These are phyloP conservation scores for Troides helena DNA, from an alignment of 2,888 invertebrate genomes.

Conservation along the genomic window DNA sequence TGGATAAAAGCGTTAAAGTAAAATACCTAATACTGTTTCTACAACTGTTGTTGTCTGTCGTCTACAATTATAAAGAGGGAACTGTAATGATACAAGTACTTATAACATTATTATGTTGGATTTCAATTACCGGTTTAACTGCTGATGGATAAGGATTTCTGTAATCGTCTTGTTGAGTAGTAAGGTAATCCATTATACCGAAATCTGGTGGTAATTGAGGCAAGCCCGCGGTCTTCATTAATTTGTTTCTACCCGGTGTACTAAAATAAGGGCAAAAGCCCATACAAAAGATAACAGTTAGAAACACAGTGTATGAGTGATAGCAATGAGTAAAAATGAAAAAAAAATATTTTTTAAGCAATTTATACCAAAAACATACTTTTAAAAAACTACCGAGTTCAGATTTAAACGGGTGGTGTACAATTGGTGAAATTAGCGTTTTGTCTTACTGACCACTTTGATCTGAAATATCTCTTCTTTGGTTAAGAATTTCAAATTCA, in stretches of 20 bases:
- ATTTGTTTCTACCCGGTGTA: conserved; percentile 66
- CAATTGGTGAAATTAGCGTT: too few relatives aligned
- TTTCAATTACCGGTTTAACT: conserved; percentile 63
- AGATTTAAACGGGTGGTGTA: too few relatives aligned
- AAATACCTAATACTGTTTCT: background rate
- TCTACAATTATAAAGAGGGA: too few relatives aligned
- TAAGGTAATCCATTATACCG: conserved; percentile 68
- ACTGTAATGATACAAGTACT: too few relatives aligned
- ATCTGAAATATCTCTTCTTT: too few relatives aligned
- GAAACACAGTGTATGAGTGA: background rate
- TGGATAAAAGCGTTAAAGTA: background rate
- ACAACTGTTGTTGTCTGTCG: too few relatives aligned
- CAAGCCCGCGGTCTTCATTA: conserved; percentile 66
- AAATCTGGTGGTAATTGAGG: conserved; percentile 64
- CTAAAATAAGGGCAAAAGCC: conserved; percentile 38
- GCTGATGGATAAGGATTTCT: conserved; percentile 70
- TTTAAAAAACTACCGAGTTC: too few relatives aligned
- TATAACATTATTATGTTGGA: background rate
- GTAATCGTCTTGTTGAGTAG: conserved; percentile 77
- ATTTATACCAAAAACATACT: too few relatives aligned
- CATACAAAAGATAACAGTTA: background rate
- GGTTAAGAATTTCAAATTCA: too few relatives aligned
- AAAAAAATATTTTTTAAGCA: too few relatives aligned
- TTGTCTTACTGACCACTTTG: too few relatives aligned
- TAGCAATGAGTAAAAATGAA: too few relatives aligned